Conservation (phyloP, 2,888 invertebrate genomes). For the Drosophila neonasuta region DNA sequence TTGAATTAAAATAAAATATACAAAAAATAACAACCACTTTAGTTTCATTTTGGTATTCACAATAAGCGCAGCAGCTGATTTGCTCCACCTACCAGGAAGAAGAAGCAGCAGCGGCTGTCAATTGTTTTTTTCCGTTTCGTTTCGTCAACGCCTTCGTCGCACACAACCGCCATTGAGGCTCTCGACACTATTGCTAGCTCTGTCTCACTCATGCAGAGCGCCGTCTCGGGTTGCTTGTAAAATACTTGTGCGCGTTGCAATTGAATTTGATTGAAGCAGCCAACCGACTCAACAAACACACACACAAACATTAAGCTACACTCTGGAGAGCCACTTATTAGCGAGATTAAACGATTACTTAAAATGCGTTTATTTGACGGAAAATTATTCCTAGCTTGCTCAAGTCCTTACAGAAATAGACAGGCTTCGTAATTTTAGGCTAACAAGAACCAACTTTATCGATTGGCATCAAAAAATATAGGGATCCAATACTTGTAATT, state of each 20-base stretch:
- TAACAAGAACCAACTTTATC: background rate
- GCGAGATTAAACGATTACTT: background rate
- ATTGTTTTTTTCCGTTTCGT: slow-evolving; percentile 26
- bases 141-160: slow-evolving; percentile 51
- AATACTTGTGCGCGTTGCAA: slow-evolving; percentile 14
- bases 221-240: slow-evolving; percentile 17
- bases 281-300: background rate
- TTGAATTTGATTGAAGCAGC: slow-evolving; percentile 14
- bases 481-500: background rate
- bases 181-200: slow-evolving; percentile 54
- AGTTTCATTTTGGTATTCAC: slow-evolving; percentile 1
- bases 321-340: background rate
- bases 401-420: background rate
- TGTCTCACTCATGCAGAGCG: slow-evolving; percentile 47
- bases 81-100: slow-evolving; percentile 48
- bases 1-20: slow-evolving; percentile 59
- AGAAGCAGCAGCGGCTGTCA: slow-evolving; percentile 36
- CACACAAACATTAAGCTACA: background rate
- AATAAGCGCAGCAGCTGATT: slow-evolving; percentile 19
- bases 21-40: slow-evolving; percentile 12
- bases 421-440: background rate
- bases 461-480: background rate
- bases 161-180: slow-evolving; percentile 55
- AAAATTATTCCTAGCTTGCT: background rate
- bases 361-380: background rate